These are phyloP conservation scores for Neodontobutis hainanensis DNA, from an alignment of 2,113 vertebrate species.

Conservation along the genomic window DNA sequence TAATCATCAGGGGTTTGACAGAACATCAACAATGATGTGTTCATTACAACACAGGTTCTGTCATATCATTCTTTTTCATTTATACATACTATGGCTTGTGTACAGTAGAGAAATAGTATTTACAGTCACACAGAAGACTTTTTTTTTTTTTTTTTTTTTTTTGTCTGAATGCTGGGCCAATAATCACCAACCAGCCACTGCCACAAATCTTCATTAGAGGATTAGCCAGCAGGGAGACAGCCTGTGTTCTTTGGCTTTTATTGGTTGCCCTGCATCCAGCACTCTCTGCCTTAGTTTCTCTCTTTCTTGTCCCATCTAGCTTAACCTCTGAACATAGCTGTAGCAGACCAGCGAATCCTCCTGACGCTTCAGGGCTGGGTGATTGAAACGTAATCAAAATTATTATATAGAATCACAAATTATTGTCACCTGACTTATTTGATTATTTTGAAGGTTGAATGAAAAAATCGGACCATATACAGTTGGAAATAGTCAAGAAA, in stretches of 20 bases:
- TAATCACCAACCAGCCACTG: constrained; percentile 69
- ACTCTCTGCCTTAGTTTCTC: constrained; percentile 29
- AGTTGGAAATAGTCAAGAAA: no score
- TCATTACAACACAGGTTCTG: constrained; percentile 1
- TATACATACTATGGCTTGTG: constrained; percentile 46
- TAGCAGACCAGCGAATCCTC: constrained; percentile 24
- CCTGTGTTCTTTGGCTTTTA: constrained; percentile 67
- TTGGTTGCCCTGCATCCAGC: constrained; percentile 40
- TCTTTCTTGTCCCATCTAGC: constrained; percentile 44
- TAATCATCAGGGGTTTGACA: constrained; percentile 30
- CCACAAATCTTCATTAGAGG: constrained; percentile 80
- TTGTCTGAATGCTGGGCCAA: constrained; percentile 58
- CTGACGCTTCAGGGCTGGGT: no score
- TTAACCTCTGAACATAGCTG: constrained; percentile 31
- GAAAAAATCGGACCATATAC: no score
- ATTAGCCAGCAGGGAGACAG: constrained; percentile 71
- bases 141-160: constrained; percentile 62
- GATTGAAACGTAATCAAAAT: no score
- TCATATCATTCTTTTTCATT: constrained; percentile 42
- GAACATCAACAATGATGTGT: constrained; percentile 2
- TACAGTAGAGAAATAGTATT: constrained; percentile 66
- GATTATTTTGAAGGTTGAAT: no score
- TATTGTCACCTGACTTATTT: no score
- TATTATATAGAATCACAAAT: no score
- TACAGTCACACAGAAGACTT: constrained; percentile 54